phyloP scores from a whole-genome alignment of 2,113 vertebrate species.

The Rafetus swinhoei region DNA sequence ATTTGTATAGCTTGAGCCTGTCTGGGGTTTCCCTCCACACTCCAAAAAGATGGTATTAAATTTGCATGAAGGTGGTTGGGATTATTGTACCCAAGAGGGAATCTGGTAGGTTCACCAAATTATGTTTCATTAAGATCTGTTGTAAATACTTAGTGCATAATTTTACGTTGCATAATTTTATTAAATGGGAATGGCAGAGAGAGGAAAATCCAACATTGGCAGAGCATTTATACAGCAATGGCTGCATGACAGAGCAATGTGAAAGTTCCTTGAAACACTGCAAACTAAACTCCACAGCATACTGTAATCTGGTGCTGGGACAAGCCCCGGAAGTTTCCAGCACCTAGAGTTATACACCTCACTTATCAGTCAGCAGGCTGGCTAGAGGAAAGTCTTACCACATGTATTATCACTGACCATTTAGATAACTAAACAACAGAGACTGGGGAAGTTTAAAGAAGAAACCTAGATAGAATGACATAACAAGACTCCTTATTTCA shows the following conservation, averaged over 20 bases:
- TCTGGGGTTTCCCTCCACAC: not conserved
- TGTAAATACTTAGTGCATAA: not conserved
- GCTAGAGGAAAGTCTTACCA: not conserved
- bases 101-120: not conserved
- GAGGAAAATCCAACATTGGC: not conserved
- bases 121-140: not conserved
- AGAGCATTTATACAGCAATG: not conserved
- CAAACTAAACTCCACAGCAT: not conserved
- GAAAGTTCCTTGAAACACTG: not conserved
- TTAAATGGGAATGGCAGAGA: not conserved
- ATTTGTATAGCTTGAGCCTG: not conserved
- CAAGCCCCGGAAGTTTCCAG: not conserved
- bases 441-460: not conserved
- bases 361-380: not conserved
- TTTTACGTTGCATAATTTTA: not conserved
- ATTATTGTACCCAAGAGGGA: not conserved
- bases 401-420: not conserved
- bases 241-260: not conserved
- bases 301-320: fast-evolving
- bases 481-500: not conserved
- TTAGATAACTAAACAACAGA: not conserved
- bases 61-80: not conserved
- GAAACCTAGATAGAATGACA: not conserved
- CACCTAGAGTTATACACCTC: fast-evolving
- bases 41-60: not conserved